Evolutionary conservation across 2,797 vertebrate genomes (phyloP).

Genomic region (Schizothorax lantsangensis): DNA sequence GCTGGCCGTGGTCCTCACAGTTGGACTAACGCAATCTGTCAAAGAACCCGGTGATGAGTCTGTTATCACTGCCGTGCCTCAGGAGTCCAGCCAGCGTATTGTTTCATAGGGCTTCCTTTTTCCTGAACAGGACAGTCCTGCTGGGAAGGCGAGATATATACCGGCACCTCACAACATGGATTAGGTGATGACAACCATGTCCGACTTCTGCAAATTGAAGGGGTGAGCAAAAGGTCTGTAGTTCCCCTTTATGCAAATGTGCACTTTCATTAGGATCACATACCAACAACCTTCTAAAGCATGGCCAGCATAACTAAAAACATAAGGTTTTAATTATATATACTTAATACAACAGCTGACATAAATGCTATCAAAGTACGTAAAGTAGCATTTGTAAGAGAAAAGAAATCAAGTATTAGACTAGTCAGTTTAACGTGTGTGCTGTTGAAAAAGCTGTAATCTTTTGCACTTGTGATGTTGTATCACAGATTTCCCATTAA

Average conservation of each 20-base stretch:
- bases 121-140: conserved; percentile 72
- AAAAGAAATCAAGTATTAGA: neutral
- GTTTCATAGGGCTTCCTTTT: conserved; percentile 81
- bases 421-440: too few relatives aligned
- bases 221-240: conserved; percentile 58
- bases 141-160: conserved; percentile 53
- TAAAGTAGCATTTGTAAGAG: neutral
- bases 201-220: conserved; percentile 42
- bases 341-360: too few relatives aligned
- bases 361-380: too few relatives aligned
- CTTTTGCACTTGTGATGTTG: neutral
- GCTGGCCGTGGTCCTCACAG: neutral
- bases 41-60: conserved; percentile 68
- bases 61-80: conserved; percentile 68
- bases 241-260: conserved; percentile 58
- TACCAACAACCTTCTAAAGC: neutral
- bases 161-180: conserved; percentile 35
- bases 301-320: neutral
- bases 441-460: neutral
- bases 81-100: conserved; percentile 68
- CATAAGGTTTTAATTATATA: neutral
- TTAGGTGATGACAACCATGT: conserved; percentile 56
- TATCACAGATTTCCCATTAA: neutral
- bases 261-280: conserved; percentile 54
- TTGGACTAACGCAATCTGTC: conserved; percentile 57